phyloP scores from a whole-genome alignment of 2,888 invertebrate genomes.

The Hyposoter dolosus region DNA sequence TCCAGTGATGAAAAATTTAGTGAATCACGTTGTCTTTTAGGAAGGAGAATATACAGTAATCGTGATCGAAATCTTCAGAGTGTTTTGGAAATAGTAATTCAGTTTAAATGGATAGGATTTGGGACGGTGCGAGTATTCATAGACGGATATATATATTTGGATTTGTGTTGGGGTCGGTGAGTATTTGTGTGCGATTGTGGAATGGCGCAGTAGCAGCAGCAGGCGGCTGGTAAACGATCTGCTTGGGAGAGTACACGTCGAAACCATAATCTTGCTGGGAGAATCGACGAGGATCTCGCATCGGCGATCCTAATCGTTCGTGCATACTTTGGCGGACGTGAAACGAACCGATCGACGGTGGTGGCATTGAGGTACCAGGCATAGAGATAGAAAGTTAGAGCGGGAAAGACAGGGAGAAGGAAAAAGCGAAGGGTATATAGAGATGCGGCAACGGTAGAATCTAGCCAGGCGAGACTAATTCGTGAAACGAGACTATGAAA shows the following conservation, averaged over 20 bases:
- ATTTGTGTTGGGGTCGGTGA: background rate
- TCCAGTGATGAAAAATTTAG: background rate
- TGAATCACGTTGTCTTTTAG: background rate
- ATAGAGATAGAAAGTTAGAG: slow-evolving; percentile 32
- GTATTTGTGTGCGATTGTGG: slow-evolving; percentile 34
- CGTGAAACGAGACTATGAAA: slow-evolving; percentile 71
- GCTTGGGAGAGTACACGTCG: slow-evolving; percentile 76
- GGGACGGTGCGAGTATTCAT: slow-evolving; percentile 2
- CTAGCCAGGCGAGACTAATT: slow-evolving; percentile 79
- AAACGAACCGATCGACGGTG: slow-evolving; percentile 61
- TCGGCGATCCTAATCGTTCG: slow-evolving; percentile 83
- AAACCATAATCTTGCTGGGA: slow-evolving; percentile 80
- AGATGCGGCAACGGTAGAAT: slow-evolving; percentile 69
- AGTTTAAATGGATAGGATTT: slow-evolving; percentile 27
- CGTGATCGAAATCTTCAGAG: background rate
- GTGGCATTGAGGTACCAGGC: slow-evolving; percentile 51
- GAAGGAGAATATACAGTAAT: background rate
- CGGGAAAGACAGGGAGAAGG: slow-evolving; percentile 8
- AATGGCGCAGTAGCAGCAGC: slow-evolving; percentile 49
- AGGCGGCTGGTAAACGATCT: slow-evolving; percentile 61
- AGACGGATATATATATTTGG: slow-evolving; percentile 19
- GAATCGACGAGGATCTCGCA: slow-evolving; percentile 81
- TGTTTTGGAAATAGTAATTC: background rate
- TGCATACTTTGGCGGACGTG: slow-evolving; percentile 80
- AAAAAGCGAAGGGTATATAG: slow-evolving; percentile 43